Evolutionary conservation across 1,140 invertebrate species (phyloP), one percentile per base, ranked within the genome.

Genomic region (Drosophila suzukii): DNA sequence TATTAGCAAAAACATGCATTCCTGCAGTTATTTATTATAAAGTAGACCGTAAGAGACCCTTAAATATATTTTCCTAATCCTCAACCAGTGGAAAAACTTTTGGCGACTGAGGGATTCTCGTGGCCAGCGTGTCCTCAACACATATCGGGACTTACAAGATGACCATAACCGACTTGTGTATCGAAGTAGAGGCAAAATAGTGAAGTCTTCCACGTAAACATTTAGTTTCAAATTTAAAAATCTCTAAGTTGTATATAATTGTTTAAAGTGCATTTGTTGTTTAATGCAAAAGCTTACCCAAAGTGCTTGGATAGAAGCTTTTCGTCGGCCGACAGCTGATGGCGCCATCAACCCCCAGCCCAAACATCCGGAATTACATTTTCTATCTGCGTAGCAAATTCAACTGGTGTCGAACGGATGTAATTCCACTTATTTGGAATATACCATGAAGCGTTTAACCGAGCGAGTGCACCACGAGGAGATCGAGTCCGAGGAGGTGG

Each of bases 1-100:
- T 27, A 27, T 27, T 20, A 1, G 20, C 20, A 20, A 20, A 2
- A 20, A 20, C 20, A 20, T 20, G 20, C 20, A 20, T 1, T 20
- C 2, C 20, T 20, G 0, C 20, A 20, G 20, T 20, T 20, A 20
- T 20, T 1, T 1, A 20, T 20, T 20, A 20, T 20, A 1, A 20
- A 20, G 2, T 20, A 20, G 20, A 20, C 20, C 20, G 0, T 20
- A 1, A 20, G 20, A 20, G 20, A 20, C 20, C 20, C 20, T 6
- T 49, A 11, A 41, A 4, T 4, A 8, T 3, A 10, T 34, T 34
- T 34, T 34, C 32, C 8, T 34, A 8, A 34, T 10, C 32, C 7
- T 10, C 8, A 34, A 10, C 15, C n/a, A 95, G 94, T 93, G 95
- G 89, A 93, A 93, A 58, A 94, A 93, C 80, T 95, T 95, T 91